Evolutionary conservation across 2,113 vertebrate genomes (phyloP), one percentile per base, ranked within the genome.

Genomic region (Rhea pennata): DNA sequence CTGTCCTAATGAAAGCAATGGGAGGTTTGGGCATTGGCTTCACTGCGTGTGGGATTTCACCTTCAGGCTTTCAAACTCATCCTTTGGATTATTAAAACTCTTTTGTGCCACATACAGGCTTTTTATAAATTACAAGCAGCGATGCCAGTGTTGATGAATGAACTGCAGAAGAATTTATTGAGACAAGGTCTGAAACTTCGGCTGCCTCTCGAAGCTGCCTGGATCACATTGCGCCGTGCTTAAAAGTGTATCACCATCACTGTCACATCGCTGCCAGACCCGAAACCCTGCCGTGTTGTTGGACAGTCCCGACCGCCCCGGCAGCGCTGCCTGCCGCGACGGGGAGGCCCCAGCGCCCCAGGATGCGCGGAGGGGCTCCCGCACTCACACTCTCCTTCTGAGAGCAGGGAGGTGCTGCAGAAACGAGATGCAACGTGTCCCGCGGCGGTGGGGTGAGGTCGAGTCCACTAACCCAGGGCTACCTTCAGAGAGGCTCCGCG

Each of bases 21-120:
- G 69, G n/a, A 84, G 8, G 46, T 70, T 23, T 33, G 39, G 82
- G n/a, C 44, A 2, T 1, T 6, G 10, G 10, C 20, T 84, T 58
- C 54, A 24, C 0, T 2, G 3, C 39, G 50, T n/a, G 40, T 0
- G 2, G 36, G 44, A 53, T 67, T 58, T n/a, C 10, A 39, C 1
- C 31, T 19, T 21, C 39, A 4, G 67, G 20, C 16, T 59, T 39
- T 23, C 10, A 33, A 46, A 53, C 16, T 6, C n/a, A 54, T 29
- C 10, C 19, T 31, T 53, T 54, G 10, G 71, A 21, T 48, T 21
- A 27, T 33, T 27, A 3, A 14, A 8, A 2, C 56, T 46, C 31
- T 23, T 40, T 31, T 5, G 40, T 24, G 42, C 40, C 22, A 7
- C 1, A 0, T 12, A 33, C 3, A 4, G 10, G 10, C 5, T 4